A percentile compares a stretch with the other conserved stretches of the same genome.
phyloP scores from a whole-genome alignment of 2,797 vertebrate genomes.

The Tangara arthus region DNA sequence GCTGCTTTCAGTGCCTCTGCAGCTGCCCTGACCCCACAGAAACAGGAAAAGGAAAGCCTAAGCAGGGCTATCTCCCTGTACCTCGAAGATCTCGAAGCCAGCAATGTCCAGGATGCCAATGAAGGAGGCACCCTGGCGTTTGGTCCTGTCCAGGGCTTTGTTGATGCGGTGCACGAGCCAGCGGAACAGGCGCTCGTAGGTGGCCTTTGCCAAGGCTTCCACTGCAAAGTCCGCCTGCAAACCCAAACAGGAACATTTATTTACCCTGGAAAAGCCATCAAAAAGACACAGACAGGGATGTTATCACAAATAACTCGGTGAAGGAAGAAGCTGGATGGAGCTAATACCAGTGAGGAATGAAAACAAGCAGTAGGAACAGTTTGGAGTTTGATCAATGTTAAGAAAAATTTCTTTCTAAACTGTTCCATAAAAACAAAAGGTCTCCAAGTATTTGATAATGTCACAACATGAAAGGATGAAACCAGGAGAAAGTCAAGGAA shows the following conservation, averaged over 20 bases:
- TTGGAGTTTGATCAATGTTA: background rate
- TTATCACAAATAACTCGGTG: background rate
- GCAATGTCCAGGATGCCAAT: slow-evolving; percentile 98
- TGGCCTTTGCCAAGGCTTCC: slow-evolving; percentile 96
- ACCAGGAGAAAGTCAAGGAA: background rate
- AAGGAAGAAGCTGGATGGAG: background rate
- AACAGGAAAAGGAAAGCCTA: background rate
- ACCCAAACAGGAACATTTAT: background rate
- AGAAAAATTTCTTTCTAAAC: background rate
- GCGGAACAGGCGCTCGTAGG: slow-evolving; percentile 96
- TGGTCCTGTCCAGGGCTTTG: slow-evolving; percentile 97
- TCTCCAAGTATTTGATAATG: background rate
- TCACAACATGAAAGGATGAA: background rate
- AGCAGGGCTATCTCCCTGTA: slow-evolving; percentile 28
- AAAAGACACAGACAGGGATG: background rate
- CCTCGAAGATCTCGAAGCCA: slow-evolving; percentile 98
- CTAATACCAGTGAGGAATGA: background rate
- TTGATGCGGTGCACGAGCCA: slow-evolving; percentile 99
- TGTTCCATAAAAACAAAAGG: background rate
- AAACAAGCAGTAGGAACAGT: background rate
- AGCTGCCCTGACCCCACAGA: accelerated
- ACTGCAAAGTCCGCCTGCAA: slow-evolving; percentile 93
- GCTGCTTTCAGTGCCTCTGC: accelerated
- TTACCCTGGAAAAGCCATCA: background rate
- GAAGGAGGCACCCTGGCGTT: slow-evolving; percentile 96